Evolutionary conservation across 2,888 invertebrate species (phyloP), one percentile per base, ranked within the genome.

Genomic region (Pristionchus mayeri): DNA sequence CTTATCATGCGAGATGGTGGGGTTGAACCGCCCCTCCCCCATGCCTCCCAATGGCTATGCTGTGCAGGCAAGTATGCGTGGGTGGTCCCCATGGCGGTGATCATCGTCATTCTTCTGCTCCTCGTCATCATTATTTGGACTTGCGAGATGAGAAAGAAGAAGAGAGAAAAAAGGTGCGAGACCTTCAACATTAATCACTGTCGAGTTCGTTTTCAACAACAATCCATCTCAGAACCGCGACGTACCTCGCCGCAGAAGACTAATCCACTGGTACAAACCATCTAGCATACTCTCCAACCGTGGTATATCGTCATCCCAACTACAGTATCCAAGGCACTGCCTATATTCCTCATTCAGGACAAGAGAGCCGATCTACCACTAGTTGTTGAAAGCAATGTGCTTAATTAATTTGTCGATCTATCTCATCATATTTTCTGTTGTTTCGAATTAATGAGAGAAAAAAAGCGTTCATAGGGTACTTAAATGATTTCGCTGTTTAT

Each of bases 111-210:
- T 27, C 84, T 91, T 27, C 37, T 89, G 24, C 78, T 88, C 0
- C 86, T 90, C 40, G 84, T 86, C 50, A 18, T 88, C 48, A 88
- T 89, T 84, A 91, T 91, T 71, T n/a, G 89, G 52, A 34, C 87
- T 34, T 91, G 91, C 80, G 91, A 90, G 84, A 86, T 87, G 82
- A 86, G 89, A 37, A 88, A 89, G 71, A 88, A 88, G 67, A 87
- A 86, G 60, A 82, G 85, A 27, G 87, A 86, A 60, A 87, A 88
- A 80, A 76, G 57, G 84, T 87, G 75, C 80, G 85, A 2, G 13
- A 30, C 18, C 60, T 50, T 63, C 27, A 18, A 16, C 54, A 13
- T 54, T 54, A 13, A 54, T 54, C 21, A 54, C 54, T n/a, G n/a
- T n/a, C 21, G 7, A 54, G 21, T 16, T 27, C 11, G 13, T 7